Conservation (phyloP, 2,888 invertebrate species). For the Pilophorus perplexus region DNA sequence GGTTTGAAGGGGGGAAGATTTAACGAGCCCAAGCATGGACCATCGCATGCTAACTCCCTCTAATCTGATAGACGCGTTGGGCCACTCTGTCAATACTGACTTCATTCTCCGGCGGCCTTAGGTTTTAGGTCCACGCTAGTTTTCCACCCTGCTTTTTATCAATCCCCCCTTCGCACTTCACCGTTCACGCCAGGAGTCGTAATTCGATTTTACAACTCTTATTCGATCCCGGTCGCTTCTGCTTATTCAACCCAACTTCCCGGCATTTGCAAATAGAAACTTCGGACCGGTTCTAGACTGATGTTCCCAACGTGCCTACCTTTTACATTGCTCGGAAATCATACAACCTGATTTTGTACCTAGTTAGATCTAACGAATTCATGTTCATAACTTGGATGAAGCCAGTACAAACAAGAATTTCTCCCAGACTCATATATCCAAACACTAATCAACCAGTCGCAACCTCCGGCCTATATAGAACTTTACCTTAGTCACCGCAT, state of each 20-base stretch:
- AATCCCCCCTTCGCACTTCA: background rate
- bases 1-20: background rate
- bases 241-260: background rate
- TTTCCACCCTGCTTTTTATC: background rate
- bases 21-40: conserved; percentile 18
- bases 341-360: too few species aligned
- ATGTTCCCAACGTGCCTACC: too few species aligned
- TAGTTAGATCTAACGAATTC: too few species aligned
- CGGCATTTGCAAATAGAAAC: too few species aligned
- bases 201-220: background rate
- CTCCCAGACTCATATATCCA: too few species aligned
- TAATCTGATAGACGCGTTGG: conserved; percentile 18
- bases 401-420: too few species aligned
- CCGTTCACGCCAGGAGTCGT: background rate
- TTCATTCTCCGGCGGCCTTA: background rate
- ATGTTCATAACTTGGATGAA: too few species aligned
- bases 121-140: background rate
- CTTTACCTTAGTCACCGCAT: too few species aligned
- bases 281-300: too few species aligned
- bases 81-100: conserved; percentile 14
- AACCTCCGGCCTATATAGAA: too few species aligned
- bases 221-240: conserved; percentile 8
- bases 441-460: too few species aligned
- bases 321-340: too few species aligned
- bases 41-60: conserved; percentile 7